These are phyloP conservation scores for Syritta pipiens DNA, from an alignment of 2,888 invertebrate genomes.

Conservation along the genomic window DNA sequence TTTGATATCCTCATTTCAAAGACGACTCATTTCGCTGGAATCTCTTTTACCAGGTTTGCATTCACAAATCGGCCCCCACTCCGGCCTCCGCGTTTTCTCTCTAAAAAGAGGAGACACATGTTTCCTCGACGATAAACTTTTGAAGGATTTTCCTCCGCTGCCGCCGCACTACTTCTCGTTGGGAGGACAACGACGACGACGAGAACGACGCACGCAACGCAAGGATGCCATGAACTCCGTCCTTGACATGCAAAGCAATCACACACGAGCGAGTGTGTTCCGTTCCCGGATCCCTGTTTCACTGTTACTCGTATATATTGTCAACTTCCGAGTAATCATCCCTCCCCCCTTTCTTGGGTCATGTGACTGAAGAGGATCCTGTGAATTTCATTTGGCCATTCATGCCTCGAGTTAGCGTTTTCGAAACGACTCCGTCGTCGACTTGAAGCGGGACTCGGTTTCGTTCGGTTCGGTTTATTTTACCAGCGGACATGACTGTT, in stretches of 20 bases:
- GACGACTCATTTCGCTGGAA: too few species aligned
- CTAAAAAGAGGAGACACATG: conserved; percentile 11
- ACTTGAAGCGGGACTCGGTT: too few species aligned
- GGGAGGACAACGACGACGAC: too few species aligned
- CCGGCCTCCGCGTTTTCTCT: conserved; percentile 26
- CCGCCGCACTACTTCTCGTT: not conserved
- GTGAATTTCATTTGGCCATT: conserved; percentile 43
- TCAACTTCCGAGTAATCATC: conserved; percentile 47
- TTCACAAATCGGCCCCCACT: too few species aligned
- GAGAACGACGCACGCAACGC: too few species aligned
- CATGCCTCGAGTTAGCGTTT: conserved; percentile 33
- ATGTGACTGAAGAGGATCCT: conserved; percentile 33
- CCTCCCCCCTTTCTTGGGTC: too few species aligned
- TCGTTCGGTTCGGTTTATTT: conserved; percentile 38
- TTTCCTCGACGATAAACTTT: conserved; percentile 35
- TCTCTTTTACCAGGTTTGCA: too few species aligned
- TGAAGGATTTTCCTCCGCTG: conserved; percentile 9
- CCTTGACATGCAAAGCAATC: too few species aligned
- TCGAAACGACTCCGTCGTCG: conserved; percentile 8
- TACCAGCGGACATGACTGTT: conserved; percentile 56
- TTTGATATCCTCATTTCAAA: too few species aligned
- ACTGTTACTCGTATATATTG: not conserved
- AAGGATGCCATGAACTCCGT: too few species aligned
- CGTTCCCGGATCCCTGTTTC: conserved; percentile 29
- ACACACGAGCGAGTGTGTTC: too few species aligned